Evolutionary conservation across 2,797 vertebrate species (phyloP), one percentile per base, ranked within the genome.

Genomic region (Sphenopsis melanotis): DNA sequence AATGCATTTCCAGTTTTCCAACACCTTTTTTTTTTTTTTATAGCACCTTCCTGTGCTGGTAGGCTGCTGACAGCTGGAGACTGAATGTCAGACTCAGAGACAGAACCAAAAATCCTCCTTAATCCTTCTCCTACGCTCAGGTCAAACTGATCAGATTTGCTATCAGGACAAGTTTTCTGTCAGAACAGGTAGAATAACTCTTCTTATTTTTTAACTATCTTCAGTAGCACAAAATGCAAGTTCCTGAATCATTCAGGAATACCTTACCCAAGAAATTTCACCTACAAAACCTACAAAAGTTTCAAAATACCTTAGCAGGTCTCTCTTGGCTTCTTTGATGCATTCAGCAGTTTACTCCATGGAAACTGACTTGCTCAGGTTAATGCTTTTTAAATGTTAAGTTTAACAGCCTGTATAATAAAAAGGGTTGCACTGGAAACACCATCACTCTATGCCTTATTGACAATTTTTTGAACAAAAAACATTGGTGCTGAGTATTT

Each of bases 51-150:
- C 29, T 82, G 55, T 78, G 46, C 59, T 84, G 39, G 34, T 64
- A 75, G 61, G 60, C 41, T 78, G 82, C 53, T 68, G 87, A 89
- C 91, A 96, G 83, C 77, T 88, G 76, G 41, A 94, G 46, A 57
- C 34, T 74, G 85, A 89, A 94, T 55, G 70, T 79, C 91, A 95
- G 65, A 79, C 32, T 65, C 39, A 5, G 16, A 81, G 19, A 75
- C 27, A 72, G 44, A 26, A 87, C 17, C 55, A 92, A 90, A 96
- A 87, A 66, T 83, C 70, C 44, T 83, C 44, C 29, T 78, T 80
- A 88, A 80, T 75, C 65, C 64, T 77, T 49, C 69, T 70, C 78
- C 72, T 57, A 32, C 0, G 0, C 61, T 72, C 72, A 78, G 69
- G 61, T 72, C 66, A 95, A 44, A 93, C 17, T 29, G 37, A 86